Percentiles rank a stretch among this genome's conserved stretches.
phyloP scores from a whole-genome alignment of 2,113 vertebrate genomes.

The Ranitomeya imitator region DNA sequence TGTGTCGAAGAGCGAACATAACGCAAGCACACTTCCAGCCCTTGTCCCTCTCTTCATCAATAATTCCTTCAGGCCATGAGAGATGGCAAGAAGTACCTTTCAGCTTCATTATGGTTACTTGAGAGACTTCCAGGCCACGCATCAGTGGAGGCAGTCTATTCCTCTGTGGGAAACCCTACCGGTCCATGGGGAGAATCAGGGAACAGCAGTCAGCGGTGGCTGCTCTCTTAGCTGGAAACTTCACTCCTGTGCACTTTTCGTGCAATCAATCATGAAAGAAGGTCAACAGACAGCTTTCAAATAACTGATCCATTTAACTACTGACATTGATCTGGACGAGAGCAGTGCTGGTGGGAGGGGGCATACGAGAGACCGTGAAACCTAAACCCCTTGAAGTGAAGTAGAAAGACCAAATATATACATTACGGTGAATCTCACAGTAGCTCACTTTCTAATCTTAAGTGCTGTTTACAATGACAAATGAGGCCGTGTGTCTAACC shows the following conservation, averaged over 20 bases:
- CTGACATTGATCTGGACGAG: slow-evolving; percentile 68
- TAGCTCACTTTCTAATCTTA: slow-evolving; percentile 50
- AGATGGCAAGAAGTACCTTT: slow-evolving; percentile 63
- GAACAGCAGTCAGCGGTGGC: slow-evolving; percentile 63
- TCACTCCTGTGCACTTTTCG: slow-evolving; percentile 64
- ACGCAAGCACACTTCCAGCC: slow-evolving; percentile 65
- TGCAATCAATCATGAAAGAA: slow-evolving; percentile 70
- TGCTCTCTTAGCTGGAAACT: slow-evolving; percentile 67
- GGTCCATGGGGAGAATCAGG: slow-evolving; percentile 62
- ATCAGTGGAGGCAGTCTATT: slow-evolving; percentile 62
- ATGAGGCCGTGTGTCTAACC: not conserved
- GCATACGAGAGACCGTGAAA: slow-evolving; percentile 62
- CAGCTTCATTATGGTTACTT: slow-evolving; percentile 67
- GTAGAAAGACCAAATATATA: slow-evolving; percentile 61
- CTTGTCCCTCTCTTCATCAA: slow-evolving; percentile 69
- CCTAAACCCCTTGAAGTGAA: slow-evolving; percentile 62
- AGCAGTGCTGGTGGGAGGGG: slow-evolving; percentile 59
- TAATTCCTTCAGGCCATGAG: slow-evolving; percentile 66
- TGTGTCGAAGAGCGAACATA: slow-evolving; percentile 63
- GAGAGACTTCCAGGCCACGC: slow-evolving; percentile 62
- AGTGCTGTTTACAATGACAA: rapidly evolving
- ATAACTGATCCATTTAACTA: slow-evolving; percentile 73
- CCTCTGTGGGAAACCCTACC: slow-evolving; percentile 67
- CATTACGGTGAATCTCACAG: slow-evolving; percentile 56
- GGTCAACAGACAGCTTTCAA: slow-evolving; percentile 74